Conservation (phyloP, 2,113 vertebrate species). For the Hippopotamus amphibius region DNA sequence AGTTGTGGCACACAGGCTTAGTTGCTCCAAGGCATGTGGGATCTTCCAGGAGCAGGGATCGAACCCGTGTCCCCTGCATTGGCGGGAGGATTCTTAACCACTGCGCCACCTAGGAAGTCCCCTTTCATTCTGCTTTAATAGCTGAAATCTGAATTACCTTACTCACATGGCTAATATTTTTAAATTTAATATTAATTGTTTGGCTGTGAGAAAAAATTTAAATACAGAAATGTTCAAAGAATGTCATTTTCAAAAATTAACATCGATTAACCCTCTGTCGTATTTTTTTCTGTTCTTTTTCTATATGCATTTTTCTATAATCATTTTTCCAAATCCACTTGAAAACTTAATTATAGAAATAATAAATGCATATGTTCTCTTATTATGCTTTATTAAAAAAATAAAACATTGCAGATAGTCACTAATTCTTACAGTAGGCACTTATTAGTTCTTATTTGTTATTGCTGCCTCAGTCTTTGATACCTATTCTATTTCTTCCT, state of each 20-base stretch:
- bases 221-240: constrained; percentile 50
- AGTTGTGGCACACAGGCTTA: no score
- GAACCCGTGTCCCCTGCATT: no score
- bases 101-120: no score
- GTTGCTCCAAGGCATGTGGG: no score
- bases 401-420: not conserved
- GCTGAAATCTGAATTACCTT: constrained; percentile 55
- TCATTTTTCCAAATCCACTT: constrained; percentile 45
- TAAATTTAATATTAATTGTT: constrained; percentile 55
- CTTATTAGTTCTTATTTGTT: constrained; percentile 42
- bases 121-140: constrained; percentile 42
- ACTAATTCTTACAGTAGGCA: constrained; percentile 17
- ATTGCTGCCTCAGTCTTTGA: not conserved
- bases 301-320: not conserved
- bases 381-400: constrained; percentile 65
- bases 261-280: constrained; percentile 31
- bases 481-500: constrained; percentile 29
- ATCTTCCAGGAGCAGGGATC: no score
- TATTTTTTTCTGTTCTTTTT: constrained; percentile 48
- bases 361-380: constrained; percentile 9
- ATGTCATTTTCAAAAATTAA: constrained; percentile 28
- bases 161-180: constrained; percentile 37
- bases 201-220: constrained; percentile 54
- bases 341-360: constrained; percentile 53
- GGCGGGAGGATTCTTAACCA: no score